A percentile compares a stretch with the other conserved stretches of the same genome.
These are phyloP conservation scores for Bambusicola thoracicus DNA, from an alignment of 2,113 vertebrate species.

Conservation along the genomic window DNA sequence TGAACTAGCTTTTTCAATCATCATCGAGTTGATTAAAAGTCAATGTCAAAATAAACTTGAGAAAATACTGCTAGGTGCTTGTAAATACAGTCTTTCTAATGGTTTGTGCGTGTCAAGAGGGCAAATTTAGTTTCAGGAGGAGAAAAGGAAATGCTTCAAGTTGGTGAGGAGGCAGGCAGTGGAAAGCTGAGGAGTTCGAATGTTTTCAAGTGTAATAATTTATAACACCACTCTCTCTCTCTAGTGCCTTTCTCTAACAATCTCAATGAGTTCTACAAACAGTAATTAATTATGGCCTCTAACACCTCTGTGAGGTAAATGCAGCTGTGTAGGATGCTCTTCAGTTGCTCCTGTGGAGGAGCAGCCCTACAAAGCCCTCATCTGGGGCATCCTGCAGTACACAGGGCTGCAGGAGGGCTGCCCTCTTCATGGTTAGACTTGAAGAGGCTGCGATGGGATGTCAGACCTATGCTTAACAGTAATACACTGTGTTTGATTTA, in stretches of 20 bases:
- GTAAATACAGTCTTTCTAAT: slow-evolving; percentile 74
- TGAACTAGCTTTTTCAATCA: slow-evolving; percentile 68
- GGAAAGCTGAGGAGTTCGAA: slow-evolving; percentile 59
- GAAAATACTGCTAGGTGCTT: slow-evolving; percentile 75
- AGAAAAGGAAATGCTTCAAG: slow-evolving; percentile 57
- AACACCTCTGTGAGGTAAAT: slow-evolving; percentile 6
- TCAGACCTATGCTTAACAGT: not conserved
- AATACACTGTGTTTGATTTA: not conserved
- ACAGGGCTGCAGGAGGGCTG: not conserved
- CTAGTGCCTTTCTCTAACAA: slow-evolving; percentile 43
- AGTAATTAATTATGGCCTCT: slow-evolving; percentile 44
- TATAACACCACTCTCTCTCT: slow-evolving; percentile 20
- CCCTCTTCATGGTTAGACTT: not conserved
- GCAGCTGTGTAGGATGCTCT: not conserved
- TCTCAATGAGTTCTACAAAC: slow-evolving; percentile 50
- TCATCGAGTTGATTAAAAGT: slow-evolving; percentile 76
- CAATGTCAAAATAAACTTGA: slow-evolving; percentile 73
- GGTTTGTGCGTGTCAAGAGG: slow-evolving; percentile 69
- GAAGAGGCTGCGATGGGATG: not conserved
- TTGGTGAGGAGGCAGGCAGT: slow-evolving; percentile 1
- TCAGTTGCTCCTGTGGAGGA: accelerated
- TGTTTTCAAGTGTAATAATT: slow-evolving; percentile 64
- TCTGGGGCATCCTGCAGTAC: not conserved
- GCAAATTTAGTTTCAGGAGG: slow-evolving; percentile 69
- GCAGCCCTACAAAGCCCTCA: not conserved